phyloP scores from a whole-genome alignment of 2,888 invertebrate genomes.

The Flexamia atlantica region DNA sequence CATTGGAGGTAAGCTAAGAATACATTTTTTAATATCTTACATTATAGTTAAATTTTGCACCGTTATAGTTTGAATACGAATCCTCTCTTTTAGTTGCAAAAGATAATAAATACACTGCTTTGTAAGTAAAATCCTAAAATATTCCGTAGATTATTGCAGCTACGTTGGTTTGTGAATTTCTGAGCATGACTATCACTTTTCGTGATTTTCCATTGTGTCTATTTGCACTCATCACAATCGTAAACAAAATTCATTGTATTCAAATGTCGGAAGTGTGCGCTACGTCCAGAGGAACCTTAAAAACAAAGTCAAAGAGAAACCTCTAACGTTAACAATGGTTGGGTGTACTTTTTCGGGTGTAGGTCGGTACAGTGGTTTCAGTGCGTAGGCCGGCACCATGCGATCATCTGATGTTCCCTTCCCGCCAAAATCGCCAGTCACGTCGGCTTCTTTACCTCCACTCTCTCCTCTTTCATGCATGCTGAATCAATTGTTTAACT shows the following conservation, averaged over 20 bases:
- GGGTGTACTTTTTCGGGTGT: not conserved
- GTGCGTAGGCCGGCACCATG: constrained; percentile 14
- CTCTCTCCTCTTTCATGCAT: constrained; percentile 27
- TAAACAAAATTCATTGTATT: not conserved
- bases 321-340: not conserved
- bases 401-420: constrained; percentile 21
- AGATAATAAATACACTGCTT: too few species aligned
- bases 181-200: too few species aligned
- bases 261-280: not conserved
- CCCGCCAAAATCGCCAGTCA: constrained; percentile 39
- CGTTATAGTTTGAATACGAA: too few species aligned
- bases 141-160: too few species aligned
- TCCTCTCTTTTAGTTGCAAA: too few species aligned
- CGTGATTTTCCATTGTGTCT: too few species aligned
- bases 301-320: not conserved
- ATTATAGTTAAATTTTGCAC: too few species aligned
- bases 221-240: too few species aligned
- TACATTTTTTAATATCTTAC: too few species aligned
- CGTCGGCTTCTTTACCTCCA: constrained; percentile 15
- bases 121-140: too few species aligned
- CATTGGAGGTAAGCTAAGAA: too few species aligned
- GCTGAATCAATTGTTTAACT: constrained; percentile 12
- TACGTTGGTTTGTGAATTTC: too few species aligned
- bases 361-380: not conserved
- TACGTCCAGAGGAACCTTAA: not conserved